These are phyloP conservation scores for Nannobrachium achirus DNA, from an alignment of 2,113 vertebrate species.

Conservation along the genomic window DNA sequence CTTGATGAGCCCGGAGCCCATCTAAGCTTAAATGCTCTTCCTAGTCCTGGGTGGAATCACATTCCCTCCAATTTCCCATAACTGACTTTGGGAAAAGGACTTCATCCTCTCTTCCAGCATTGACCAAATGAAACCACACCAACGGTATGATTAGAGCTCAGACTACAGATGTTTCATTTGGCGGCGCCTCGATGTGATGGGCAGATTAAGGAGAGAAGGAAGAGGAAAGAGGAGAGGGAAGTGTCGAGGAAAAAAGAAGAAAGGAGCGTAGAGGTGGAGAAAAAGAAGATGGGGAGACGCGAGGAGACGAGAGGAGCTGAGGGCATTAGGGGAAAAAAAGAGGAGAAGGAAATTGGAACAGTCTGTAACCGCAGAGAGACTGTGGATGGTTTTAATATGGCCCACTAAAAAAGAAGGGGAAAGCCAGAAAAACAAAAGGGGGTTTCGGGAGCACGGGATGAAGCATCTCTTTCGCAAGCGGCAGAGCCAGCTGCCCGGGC, in stretches of 20 bases:
- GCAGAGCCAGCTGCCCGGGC: constrained; percentile 67
- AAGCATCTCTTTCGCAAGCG: constrained; percentile 71
- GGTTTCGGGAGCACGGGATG: constrained; percentile 52
- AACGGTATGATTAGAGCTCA: constrained; percentile 63
- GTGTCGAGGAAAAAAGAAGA: constrained; percentile 3
- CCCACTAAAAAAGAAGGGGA: constrained; percentile 71
- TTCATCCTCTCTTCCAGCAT: constrained; percentile 25
- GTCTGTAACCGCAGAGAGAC: constrained; percentile 77
- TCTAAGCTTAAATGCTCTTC: constrained; percentile 22
- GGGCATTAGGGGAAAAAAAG: constrained; percentile 37
- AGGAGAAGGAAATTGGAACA: constrained; percentile 76
- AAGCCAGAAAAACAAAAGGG: constrained; percentile 78
- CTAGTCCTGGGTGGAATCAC: constrained; percentile 26
- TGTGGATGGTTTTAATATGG: constrained; percentile 70
- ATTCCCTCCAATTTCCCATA: constrained; percentile 50
- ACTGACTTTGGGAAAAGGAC: constrained; percentile 44
- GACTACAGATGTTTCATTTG: constrained; percentile 72
- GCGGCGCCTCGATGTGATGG: constrained; percentile 59
- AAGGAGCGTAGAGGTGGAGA: not conserved
- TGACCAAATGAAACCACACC: constrained; percentile 39
- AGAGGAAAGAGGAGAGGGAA: constrained; percentile 1
- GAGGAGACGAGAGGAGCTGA: constrained; percentile 14
- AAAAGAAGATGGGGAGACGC: not conserved
- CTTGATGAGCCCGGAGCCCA: constrained; percentile 11
- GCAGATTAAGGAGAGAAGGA: constrained; percentile 24